A percentile compares a stretch with the other conserved stretches of the same genome.
Evolutionary conservation across 2,797 vertebrate genomes (phyloP).

Genomic region (Sebastes cheni): DNA sequence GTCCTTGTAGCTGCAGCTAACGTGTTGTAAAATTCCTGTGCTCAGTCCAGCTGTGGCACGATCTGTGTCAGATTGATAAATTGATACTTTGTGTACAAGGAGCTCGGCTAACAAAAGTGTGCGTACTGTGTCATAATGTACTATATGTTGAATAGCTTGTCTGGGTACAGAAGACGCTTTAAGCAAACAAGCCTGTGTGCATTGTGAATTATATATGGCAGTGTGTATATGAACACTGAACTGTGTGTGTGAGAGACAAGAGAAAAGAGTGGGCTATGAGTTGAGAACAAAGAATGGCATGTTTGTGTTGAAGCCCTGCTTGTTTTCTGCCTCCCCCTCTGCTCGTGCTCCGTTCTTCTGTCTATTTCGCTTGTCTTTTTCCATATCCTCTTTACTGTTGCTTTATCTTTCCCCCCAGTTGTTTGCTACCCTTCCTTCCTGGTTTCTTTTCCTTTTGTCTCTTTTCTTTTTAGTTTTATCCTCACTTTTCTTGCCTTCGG

Average conservation of each 20-base stretch:
- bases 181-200: slow-evolving; percentile 5
- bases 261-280: slow-evolving; percentile 47
- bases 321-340: slow-evolving; percentile 37
- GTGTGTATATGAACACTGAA: slow-evolving; percentile 25
- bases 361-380: not conserved
- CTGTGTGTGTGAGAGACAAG: not conserved
- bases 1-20: not conserved
- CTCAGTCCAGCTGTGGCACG: not conserved
- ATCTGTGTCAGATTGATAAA: slow-evolving; percentile 5
- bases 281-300: slow-evolving; percentile 63
- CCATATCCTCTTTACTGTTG: not conserved
- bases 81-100: slow-evolving; percentile 6
- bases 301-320: slow-evolving; percentile 54
- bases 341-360: not conserved
- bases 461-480: not conserved
- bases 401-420: not conserved
- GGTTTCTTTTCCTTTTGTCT: not conserved
- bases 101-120: not conserved
- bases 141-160: slow-evolving; percentile 12
- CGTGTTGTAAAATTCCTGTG: slow-evolving; percentile 27
- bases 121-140: not conserved
- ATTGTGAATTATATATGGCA: slow-evolving; percentile 33
- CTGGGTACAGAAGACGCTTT: slow-evolving; percentile 35
- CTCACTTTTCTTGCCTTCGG: not conserved
- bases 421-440: not conserved